Evolutionary conservation across 2,113 vertebrate genomes (phyloP), one percentile per base, ranked within the genome.

Genomic region (Pithys albifrons): DNA sequence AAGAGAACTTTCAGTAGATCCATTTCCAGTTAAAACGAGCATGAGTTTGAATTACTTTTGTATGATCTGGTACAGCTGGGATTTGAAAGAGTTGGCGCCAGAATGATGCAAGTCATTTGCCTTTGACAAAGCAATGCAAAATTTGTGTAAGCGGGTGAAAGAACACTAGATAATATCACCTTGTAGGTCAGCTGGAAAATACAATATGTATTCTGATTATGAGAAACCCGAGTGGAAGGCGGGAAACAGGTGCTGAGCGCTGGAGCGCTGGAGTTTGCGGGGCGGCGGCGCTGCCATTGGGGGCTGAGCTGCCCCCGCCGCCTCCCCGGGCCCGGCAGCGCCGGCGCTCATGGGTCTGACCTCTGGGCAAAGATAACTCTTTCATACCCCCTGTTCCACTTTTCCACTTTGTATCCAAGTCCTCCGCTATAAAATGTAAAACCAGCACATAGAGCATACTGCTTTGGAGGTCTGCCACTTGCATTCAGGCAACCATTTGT

Each of bases 401-500:
- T 89, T 80, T 72, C 93, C 87, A 91, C 95, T 89, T 70, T 85
- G 91, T 91, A 95, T 88, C 96, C 66, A 41, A 95, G 94, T 18
- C 88, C 94, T 89, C 71, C 7, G 85, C 95, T 94, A 41, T 85
- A 95, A 97, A 97, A 95, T 91, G 92, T 95, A 96, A 96, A 95
- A 92, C 92, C 95, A 95, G 96, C 91, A 59, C 93, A 95, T 41
- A 91, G 95, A 82, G 46, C 87, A 16, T 54, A 39, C 97, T 94
- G 96, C 97, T 97, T 96, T 96, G 96, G 98, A 97, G 97, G 97
- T 98, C 97, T 91, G 95, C 94, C 96, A 95, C 97, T 97, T 82
- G 97, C 92, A 92, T 98, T 98, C 98, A 98, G 97, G 98, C 91
- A 97, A 97, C 98, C 98, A 98, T 99, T 98, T 98, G 98, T 98